A percentile compares a stretch with the other conserved stretches of the same genome.
Conservation (phyloP, 2,888 invertebrate species). For the Cryptus armator region DNA sequence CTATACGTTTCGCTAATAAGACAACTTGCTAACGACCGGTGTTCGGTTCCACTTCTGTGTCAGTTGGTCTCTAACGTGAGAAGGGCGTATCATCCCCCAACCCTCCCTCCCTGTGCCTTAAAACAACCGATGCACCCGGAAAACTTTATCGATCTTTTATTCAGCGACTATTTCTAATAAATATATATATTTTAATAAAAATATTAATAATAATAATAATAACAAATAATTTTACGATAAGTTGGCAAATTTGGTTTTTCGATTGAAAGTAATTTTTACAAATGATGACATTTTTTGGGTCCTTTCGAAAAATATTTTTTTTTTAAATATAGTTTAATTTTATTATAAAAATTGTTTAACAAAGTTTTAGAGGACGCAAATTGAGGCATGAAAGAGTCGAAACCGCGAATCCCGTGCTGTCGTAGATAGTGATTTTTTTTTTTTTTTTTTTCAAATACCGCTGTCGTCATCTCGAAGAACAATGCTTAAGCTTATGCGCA, state of each 20-base stretch:
- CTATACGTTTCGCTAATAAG: constrained; percentile 59
- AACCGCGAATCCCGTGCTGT: not conserved
- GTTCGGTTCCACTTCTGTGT: constrained; percentile 12
- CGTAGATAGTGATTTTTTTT: not conserved
- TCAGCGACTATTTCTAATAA: not conserved
- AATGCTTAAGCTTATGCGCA: not conserved
- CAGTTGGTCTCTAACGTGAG: not conserved
- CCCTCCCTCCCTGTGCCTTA: not conserved
- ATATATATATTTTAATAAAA: not conserved
- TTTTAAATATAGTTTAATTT: too few species aligned
- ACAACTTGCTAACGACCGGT: constrained; percentile 53
- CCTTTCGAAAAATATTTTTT: too few species aligned
- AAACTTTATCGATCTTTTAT: not conserved
- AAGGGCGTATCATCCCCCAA: not conserved
- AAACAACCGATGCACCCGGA: not conserved
- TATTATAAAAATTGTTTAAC: not conserved
- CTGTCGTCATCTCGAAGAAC: constrained; percentile 18
- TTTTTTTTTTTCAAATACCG: not conserved
- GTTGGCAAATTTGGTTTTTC: too few species aligned
- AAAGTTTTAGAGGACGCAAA: not conserved
- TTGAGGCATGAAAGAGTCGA: too few species aligned
- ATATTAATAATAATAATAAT: too few species aligned
- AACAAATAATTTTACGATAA: too few species aligned
- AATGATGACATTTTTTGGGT: too few species aligned
- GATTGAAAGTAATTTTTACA: too few species aligned